Evolutionary conservation across 2,888 invertebrate species (phyloP).

Genomic region (Mimumesa dahlbomi): DNA sequence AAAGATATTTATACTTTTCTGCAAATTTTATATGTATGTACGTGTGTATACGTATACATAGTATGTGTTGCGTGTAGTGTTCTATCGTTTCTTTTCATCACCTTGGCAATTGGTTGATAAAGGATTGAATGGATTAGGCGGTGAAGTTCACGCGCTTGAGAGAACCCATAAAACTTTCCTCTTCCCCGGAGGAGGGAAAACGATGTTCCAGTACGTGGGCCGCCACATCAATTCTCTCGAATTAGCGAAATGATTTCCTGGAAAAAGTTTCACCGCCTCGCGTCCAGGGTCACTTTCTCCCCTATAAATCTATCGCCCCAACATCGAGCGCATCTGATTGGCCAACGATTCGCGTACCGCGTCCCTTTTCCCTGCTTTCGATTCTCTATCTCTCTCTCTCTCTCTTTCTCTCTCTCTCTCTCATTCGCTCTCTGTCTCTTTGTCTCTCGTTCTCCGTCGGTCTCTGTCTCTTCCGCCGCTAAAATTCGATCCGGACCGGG

Average conservation of each 20-base stretch:
- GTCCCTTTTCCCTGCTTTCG: constrained; percentile 16
- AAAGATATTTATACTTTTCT: too few relatives aligned
- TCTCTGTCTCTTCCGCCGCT: constrained; percentile 19
- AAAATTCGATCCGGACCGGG: constrained; percentile 51
- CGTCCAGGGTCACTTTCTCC: constrained; percentile 46
- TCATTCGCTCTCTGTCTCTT: too few relatives aligned
- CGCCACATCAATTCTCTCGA: constrained; percentile 70
- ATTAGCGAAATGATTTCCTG: constrained; percentile 72
- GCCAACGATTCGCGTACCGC: constrained; percentile 50
- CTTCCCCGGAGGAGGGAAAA: constrained; percentile 6
- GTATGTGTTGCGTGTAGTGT: too few relatives aligned
- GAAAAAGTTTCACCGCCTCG: constrained; percentile 52
- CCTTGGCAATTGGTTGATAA: too few relatives aligned
- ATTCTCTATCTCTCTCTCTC: too few relatives aligned
- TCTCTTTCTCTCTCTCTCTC: too few relatives aligned
- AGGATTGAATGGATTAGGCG: constrained; percentile 18
- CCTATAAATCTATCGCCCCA: constrained; percentile 58
- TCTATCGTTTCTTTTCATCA: too few relatives aligned
- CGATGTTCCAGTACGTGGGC: constrained; percentile 59
- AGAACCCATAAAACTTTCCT: constrained; percentile 44
- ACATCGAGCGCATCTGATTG: constrained; percentile 44
- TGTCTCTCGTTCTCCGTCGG: too few relatives aligned
- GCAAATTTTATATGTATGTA: too few relatives aligned
- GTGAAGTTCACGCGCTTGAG: constrained; percentile 19
- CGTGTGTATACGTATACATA: too few relatives aligned